Base-by-base conservation (phyloP, 2,888 invertebrate species). In the Apodemia hepburni region DNA sequence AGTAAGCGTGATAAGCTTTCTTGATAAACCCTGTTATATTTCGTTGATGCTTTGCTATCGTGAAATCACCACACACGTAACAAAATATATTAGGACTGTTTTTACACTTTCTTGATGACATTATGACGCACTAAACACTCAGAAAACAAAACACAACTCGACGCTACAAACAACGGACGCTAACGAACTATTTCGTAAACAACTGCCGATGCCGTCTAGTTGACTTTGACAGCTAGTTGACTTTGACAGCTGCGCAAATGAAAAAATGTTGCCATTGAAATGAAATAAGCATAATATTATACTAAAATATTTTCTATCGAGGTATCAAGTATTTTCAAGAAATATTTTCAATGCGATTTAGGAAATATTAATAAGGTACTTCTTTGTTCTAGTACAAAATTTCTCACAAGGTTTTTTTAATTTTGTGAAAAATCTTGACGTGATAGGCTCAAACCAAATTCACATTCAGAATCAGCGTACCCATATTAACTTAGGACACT, bases 11-110 rank as follows among this genome's bases (percentile, higher is more conserved):
- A 35, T 58, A 33, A 58, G 17, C 17, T 58, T 29, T 58, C 35
- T 58, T 58, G 29, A 58, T 29, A 58, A 58, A 58, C 15, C 17
- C 58, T 33, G 22, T 58, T 29, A 58, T 58, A 35, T 58, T 58
- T 33, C 58, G 29, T 58, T 58, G 58, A 58, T 58, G 58, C 17
- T 58, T 17, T 17, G 47, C 47, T n/a, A 49, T 49, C n/a, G 47
- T 49, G 11, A n/a, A 49, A 49, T 49, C 47, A 58, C 58, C 35
- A 58, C 58, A 58, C 35, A 58, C 35, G 35, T 58, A 58, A 33
- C 58, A 58, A 58, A 58, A 58, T 33, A 33, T 35, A 29, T 58
- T 58, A 49, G n/a, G 47, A 49, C 47, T 49, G 17, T 49, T 49
- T 49, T 49, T 49, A 49, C 47, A 49, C 17, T 49, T 49, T 49